Conservation (phyloP, 2,888 invertebrate genomes). For the Eurois occulta region DNA sequence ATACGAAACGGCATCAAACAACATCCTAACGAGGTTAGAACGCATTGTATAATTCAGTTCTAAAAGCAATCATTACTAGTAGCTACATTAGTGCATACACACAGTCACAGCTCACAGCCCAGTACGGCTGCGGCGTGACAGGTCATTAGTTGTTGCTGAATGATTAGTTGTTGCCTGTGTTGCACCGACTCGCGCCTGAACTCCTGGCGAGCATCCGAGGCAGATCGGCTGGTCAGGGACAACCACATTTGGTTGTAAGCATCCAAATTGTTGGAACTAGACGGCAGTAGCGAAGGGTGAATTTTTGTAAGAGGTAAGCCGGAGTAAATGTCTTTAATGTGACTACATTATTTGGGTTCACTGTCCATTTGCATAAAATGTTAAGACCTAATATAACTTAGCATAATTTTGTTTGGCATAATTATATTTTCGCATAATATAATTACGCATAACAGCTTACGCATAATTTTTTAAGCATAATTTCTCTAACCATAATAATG, state of each 20-base stretch:
- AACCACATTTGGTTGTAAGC: background rate
- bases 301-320: too few relatives aligned
- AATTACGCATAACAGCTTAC: too few relatives aligned
- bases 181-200: background rate
- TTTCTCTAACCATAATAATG: too few relatives aligned
- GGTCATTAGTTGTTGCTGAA: conserved; percentile 4
- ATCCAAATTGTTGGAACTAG: conserved; percentile 10
- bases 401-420: too few relatives aligned
- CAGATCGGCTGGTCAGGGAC: background rate
- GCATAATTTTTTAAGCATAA: too few relatives aligned
- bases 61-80: background rate
- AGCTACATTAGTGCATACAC: background rate
- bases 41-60: background rate
- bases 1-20: conserved; percentile 1
- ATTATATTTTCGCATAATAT: too few relatives aligned
- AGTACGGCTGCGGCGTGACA: background rate
- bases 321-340: too few relatives aligned
- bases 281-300: too few relatives aligned
- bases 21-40: background rate
- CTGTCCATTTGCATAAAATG: too few relatives aligned
- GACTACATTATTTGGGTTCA: too few relatives aligned
- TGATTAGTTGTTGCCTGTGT: conserved; percentile 7
- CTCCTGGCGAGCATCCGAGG: background rate
- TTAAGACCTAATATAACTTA: too few relatives aligned
- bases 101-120: background rate